phyloP scores from a whole-genome alignment of 2,888 invertebrate species.

The Embidobia sp. region DNA sequence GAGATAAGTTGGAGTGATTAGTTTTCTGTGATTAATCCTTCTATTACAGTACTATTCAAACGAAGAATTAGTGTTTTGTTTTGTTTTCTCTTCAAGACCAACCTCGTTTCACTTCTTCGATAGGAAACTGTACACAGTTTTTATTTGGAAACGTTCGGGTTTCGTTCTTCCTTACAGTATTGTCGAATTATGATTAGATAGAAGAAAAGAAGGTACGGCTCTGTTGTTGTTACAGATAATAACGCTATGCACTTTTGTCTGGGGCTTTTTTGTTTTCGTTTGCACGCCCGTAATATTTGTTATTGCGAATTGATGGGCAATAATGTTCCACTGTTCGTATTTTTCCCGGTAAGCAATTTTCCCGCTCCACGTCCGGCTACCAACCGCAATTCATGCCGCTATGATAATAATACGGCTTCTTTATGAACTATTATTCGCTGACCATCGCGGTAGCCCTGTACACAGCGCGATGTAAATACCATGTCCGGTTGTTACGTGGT shows the following conservation, averaged over 20 bases:
- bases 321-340: slow-evolving; percentile 56
- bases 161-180: no score
- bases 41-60: no score
- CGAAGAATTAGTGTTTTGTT: no score
- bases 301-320: slow-evolving; percentile 60
- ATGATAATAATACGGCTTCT: slow-evolving; percentile 64
- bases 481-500: slow-evolving; percentile 52
- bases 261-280: slow-evolving; percentile 9
- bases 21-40: no score
- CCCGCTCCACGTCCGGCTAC: slow-evolving; percentile 61
- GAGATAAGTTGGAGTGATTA: no score
- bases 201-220: slow-evolving; percentile 5
- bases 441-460: slow-evolving; percentile 58
- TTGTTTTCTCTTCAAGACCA: no score
- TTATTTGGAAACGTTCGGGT: no score
- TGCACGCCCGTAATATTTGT: slow-evolving; percentile 46
- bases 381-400: slow-evolving; percentile 64
- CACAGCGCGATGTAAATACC: slow-evolving; percentile 54
- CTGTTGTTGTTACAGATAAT: slow-evolving; percentile 27
- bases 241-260: slow-evolving; percentile 34
- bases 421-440: slow-evolving; percentile 65
- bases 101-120: no score
- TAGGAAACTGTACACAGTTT: no score
- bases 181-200: slow-evolving; percentile 1
- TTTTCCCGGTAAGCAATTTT: slow-evolving; percentile 62